Base-by-base conservation (phyloP, 2,888 invertebrate species). In the Chrysotoxum bicinctum region DNA sequence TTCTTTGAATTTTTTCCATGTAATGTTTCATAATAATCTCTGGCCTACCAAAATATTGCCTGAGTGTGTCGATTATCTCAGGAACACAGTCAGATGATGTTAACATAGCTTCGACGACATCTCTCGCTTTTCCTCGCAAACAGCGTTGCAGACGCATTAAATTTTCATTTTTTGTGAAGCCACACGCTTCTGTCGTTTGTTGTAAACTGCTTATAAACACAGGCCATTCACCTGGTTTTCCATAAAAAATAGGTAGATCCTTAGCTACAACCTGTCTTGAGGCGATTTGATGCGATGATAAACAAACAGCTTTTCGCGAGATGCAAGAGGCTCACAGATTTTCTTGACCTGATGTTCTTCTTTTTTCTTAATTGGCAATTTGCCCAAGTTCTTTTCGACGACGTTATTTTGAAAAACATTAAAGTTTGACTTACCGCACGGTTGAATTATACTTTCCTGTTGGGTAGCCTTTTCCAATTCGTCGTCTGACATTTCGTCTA, bases 81-180 rank as follows among this genome's bases (percentile, higher is more conserved):
- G 37, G 37, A 14, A 37, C 37, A 37, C 50, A 68, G 3, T 14
- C 21, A 1, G 66, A 10, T 14, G 19, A 23, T 6, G 50, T 52
- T n/a, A 68, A n/a, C 14, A 50, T 12, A 0, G 35, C 66, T 5
- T 68, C 35, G 4, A 50, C 50, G 8, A 37, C 45, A 23, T 37
- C 50, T n/a, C 37, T 37, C 1, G 68, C 50, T 4, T 50, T 68
- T 0, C 66, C 50, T 12, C 50, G 50, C 14, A 50, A 26, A 26
- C 14, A 50, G 5, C 52, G 52, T 52, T 52, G 52, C n/a, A 66
- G 8, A 1, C 66, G 66, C 6, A 50, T 48, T 23, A 64, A 48
- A 19, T 64, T 45, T 48, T 64, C 48, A 10, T 14, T 35, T 21
- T 50, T 35, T 1, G 68, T 45, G 14, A 56, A 70, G 1, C 56